Evolutionary conservation across 2,113 vertebrate genomes (phyloP).

Genomic region (Apteryx owenii): DNA sequence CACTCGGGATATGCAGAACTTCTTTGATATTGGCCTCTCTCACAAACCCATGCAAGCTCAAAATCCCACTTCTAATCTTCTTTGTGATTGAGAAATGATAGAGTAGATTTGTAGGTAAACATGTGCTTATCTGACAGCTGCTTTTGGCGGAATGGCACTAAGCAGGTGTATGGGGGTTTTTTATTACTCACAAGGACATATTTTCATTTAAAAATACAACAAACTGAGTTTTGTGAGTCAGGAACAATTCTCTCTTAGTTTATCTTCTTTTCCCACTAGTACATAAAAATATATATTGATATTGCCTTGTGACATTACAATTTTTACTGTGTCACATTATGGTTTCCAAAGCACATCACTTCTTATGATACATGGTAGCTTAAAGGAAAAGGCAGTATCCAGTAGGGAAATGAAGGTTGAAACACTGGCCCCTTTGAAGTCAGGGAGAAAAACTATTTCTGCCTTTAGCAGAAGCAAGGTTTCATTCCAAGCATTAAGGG

Average conservation of each 20-base stretch:
- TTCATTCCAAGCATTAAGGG: slow-evolving; percentile 16
- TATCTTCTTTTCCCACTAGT: neutral
- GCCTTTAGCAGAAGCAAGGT: slow-evolving; percentile 10
- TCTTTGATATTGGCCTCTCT: neutral
- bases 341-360: slow-evolving; percentile 1
- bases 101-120: neutral
- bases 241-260: neutral
- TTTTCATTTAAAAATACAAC: slow-evolving; percentile 2
- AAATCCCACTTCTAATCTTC: slow-evolving; percentile 4
- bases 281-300: slow-evolving; percentile 6
- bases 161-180: neutral
- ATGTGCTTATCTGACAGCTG: neutral
- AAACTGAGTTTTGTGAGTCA: neutral
- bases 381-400: slow-evolving; percentile 31
- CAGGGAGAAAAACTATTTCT: slow-evolving; percentile 29
- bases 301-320: slow-evolving; percentile 21
- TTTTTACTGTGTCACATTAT: neutral
- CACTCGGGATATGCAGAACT: neutral
- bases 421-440: slow-evolving; percentile 8
- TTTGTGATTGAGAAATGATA: neutral
- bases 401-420: slow-evolving; percentile 34
- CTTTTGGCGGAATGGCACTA: neutral
- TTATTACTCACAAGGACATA: neutral
- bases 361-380: slow-evolving; percentile 37
- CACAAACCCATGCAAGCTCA: neutral